Percentiles rank a stretch among this genome's conserved stretches.
These are phyloP conservation scores for Rallus crepitans DNA, from an alignment of 2,797 vertebrate genomes.

Conservation along the genomic window DNA sequence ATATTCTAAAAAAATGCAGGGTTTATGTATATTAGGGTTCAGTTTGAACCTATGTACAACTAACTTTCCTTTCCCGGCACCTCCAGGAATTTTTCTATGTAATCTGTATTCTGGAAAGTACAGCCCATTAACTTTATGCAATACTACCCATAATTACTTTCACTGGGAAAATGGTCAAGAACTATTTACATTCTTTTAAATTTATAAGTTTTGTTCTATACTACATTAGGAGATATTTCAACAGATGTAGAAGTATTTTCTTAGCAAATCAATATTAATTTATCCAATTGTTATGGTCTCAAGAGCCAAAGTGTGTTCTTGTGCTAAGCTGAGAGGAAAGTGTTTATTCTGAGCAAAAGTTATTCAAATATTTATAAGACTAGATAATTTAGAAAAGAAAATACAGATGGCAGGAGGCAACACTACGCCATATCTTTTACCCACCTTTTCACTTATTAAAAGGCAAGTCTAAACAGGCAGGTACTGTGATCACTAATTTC, in stretches of 20 bases:
- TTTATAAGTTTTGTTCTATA: constrained; percentile 72
- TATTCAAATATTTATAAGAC: constrained; percentile 82
- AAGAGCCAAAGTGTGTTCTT: constrained; percentile 73
- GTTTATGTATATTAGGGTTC: neutral
- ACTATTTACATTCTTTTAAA: constrained; percentile 64
- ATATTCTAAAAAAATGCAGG: neutral
- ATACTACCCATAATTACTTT: constrained; percentile 74
- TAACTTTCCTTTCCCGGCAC: neutral
- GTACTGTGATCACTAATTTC: neutral
- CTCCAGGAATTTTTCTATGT: constrained; percentile 31
- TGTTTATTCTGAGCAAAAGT: constrained; percentile 80
- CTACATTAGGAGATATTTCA: constrained; percentile 69
- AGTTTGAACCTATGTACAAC: neutral
- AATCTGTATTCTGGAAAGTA: constrained; percentile 31
- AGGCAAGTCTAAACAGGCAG: constrained; percentile 20
- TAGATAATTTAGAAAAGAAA: constrained; percentile 79
- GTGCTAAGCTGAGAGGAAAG: constrained; percentile 72
- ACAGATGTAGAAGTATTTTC: constrained; percentile 78
- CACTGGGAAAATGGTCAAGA: constrained; percentile 73
- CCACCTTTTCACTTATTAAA: constrained; percentile 39
- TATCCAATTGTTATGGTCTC: constrained; percentile 77
- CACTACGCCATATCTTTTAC: neutral
- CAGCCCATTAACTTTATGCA: constrained; percentile 64
- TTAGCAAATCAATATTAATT: constrained; percentile 82
- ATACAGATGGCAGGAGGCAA: constrained; percentile 73